Percentiles rank a stretch among this genome's conserved stretches.
Evolutionary conservation across 2,797 vertebrate species (phyloP).

Genomic region (Borostomias antarcticus): DNA sequence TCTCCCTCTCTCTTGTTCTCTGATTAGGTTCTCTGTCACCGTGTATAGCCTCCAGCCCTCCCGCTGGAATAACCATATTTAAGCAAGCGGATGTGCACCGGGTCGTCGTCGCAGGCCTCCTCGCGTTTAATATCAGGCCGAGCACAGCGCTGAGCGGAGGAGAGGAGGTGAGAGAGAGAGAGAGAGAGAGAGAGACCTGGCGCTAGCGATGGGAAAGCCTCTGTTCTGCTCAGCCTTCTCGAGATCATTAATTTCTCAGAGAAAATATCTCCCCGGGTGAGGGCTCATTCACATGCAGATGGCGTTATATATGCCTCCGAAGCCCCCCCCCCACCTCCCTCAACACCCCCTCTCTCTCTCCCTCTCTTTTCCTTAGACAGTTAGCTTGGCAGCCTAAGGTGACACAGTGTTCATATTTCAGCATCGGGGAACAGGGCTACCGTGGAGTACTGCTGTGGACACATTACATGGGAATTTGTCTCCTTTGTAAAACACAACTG

Average conservation of each 20-base stretch:
- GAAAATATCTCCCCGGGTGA: conserved; percentile 77
- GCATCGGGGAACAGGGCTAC: conserved; percentile 61
- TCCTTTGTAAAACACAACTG: conserved; percentile 69
- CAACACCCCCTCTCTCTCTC: conserved; percentile 33
- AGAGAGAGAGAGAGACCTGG: conserved; percentile 19
- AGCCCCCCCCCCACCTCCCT: conserved; percentile 63
- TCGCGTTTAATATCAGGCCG: conserved; percentile 72
- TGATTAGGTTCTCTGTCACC: conserved; percentile 68
- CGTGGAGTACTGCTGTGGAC: conserved; percentile 71
- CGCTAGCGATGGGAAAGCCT: conserved; percentile 51
- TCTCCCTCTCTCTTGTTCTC: conserved; percentile 61
- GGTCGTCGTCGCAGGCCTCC: conserved; percentile 58
- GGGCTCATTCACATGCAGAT: conserved; percentile 81
- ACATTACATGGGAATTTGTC: conserved; percentile 79
- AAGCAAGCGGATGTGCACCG: conserved; percentile 60
- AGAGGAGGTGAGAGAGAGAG: conserved; percentile 40
- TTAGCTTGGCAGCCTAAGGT: conserved; percentile 77
- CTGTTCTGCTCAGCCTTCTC: conserved; percentile 74
- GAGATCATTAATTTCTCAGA: conserved; percentile 83
- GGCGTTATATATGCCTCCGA: conserved; percentile 67
- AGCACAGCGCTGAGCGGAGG: conserved; percentile 68
- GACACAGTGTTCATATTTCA: conserved; percentile 80
- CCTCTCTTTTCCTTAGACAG: conserved; percentile 66
- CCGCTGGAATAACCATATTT: conserved; percentile 68
- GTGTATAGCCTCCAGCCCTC: conserved; percentile 4